These are phyloP conservation scores for Drosophila koepferae DNA, from an alignment of 2,888 invertebrate genomes.

Conservation along the genomic window DNA sequence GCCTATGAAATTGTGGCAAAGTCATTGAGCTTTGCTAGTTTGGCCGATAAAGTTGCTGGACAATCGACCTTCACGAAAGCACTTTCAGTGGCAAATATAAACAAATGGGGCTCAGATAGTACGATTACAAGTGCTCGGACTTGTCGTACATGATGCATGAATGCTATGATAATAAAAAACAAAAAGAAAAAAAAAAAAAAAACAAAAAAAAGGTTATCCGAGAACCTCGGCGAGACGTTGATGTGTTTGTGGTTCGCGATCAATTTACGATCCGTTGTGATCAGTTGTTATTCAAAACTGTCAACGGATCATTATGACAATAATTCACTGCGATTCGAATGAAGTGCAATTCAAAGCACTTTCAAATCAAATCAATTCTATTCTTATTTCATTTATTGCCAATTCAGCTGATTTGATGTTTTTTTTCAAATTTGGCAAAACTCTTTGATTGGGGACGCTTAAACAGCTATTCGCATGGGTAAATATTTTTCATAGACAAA, in stretches of 20 bases:
- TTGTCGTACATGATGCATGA: slow-evolving; percentile 49
- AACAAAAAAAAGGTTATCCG: slow-evolving; percentile 25
- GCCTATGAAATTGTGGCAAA: slow-evolving; percentile 4
- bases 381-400: too few species aligned
- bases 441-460: neutral
- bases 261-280: slow-evolving; percentile 39
- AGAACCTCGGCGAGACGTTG: slow-evolving; percentile 45
- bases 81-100: slow-evolving; percentile 45
- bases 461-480: neutral
- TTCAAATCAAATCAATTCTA: neutral
- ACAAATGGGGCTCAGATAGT: slow-evolving; percentile 24
- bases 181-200: too few species aligned
- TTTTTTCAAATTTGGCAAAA: neutral
- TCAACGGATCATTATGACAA: slow-evolving; percentile 29
- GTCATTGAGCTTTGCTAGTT: slow-evolving; percentile 22
- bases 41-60: slow-evolving; percentile 26
- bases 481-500: neutral
- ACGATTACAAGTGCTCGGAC: slow-evolving; percentile 12
- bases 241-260: slow-evolving; percentile 41
- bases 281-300: slow-evolving; percentile 37
- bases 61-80: slow-evolving; percentile 38
- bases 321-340: neutral
- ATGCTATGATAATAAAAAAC: slow-evolving; percentile 42
- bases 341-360: neutral
- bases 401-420: too few species aligned